phyloP scores from a whole-genome alignment of 2,888 invertebrate species.

The Trichogramma evanescens region DNA sequence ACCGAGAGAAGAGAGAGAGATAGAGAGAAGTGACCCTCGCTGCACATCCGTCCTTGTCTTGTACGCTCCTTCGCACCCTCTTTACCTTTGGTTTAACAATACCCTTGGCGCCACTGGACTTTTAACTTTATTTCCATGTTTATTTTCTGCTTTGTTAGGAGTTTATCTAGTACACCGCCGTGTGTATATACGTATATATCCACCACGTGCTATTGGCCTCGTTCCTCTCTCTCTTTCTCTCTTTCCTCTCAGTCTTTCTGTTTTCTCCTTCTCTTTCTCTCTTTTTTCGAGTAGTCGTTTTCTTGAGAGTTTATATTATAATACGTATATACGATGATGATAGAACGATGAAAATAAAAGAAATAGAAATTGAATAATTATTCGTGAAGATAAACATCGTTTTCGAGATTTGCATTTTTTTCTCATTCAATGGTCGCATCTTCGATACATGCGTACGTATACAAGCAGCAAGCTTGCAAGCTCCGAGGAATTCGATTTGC shows the following conservation, averaged over 20 bases:
- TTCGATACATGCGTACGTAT: no score
- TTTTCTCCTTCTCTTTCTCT: neutral
- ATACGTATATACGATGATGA: no score
- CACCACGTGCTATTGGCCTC: neutral
- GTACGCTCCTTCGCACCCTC: constrained; percentile 24
- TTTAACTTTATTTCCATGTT: constrained; percentile 17
- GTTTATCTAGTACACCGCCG: neutral
- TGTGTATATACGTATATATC: no score
- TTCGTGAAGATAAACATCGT: no score
- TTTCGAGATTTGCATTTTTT: no score
- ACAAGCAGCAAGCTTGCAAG: no score
- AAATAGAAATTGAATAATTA: no score
- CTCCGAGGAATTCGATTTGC: no score
- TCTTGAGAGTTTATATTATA: no score
- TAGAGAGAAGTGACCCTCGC: constrained; percentile 20
- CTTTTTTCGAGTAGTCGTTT: neutral
- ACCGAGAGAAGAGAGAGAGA: no score
- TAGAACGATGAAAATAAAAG: no score
- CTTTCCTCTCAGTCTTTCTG: neutral
- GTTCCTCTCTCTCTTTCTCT: neutral
- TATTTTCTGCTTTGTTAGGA: constrained; percentile 2
- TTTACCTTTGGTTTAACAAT: constrained; percentile 19
- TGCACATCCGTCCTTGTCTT: constrained; percentile 8
- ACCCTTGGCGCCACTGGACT: constrained; percentile 1
- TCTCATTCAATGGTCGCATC: no score